phyloP scores from a whole-genome alignment of 2,113 vertebrate species.

The Osmerus eperlanus region DNA sequence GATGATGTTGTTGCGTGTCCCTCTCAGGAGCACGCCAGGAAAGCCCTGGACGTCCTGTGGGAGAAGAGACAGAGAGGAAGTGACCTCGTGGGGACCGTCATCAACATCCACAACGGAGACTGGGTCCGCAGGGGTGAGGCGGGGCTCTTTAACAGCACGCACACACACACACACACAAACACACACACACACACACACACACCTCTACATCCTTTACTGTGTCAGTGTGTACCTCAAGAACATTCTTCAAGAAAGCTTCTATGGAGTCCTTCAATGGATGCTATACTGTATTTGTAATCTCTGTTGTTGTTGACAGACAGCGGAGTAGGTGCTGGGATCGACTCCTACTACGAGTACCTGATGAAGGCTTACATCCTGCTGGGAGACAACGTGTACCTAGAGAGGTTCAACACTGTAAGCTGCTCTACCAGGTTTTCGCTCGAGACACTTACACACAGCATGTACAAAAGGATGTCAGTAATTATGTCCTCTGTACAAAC shows the following conservation, averaged over 20 bases:
- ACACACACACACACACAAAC: background rate
- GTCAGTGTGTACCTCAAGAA: too few relatives aligned
- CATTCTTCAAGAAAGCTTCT: too few relatives aligned
- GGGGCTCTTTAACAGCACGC: background rate
- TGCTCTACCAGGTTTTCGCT: background rate
- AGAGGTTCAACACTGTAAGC: constrained; percentile 96
- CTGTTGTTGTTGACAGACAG: constrained; percentile 76
- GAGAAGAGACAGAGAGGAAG: constrained; percentile 94
- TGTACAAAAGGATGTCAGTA: too few relatives aligned
- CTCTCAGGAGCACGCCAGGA: constrained; percentile 86
- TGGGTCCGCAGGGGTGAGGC: constrained; percentile 79
- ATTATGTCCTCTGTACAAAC: background rate
- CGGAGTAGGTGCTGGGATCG: constrained; percentile 96
- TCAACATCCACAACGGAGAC: constrained; percentile 97
- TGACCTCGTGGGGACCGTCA: constrained; percentile 95
- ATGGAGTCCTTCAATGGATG: background rate
- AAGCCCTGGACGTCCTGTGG: constrained; percentile 96
- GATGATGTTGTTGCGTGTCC: background rate
- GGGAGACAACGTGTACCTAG: constrained; percentile 90
- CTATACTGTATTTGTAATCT: background rate
- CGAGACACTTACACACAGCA: background rate
- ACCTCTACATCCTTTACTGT: background rate
- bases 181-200: background rate
- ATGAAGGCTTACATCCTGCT: constrained; percentile 98
- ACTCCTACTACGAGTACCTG: constrained; percentile 97